Base-by-base conservation (phyloP, 2,888 invertebrate species). In the Lasioglossum pauxillum region DNA sequence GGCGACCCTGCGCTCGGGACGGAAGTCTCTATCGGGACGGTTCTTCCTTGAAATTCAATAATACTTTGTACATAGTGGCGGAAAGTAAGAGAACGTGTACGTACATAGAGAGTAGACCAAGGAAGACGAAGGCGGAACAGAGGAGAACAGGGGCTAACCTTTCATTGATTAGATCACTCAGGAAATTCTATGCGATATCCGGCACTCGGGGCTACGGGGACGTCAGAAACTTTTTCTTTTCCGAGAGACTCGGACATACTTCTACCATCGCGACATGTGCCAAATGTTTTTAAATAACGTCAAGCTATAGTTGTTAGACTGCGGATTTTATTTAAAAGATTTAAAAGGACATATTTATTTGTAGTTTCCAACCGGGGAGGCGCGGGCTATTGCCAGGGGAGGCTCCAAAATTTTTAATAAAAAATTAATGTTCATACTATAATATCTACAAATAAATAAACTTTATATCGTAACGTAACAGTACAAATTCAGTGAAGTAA, bases 121-220 rank as follows among this genome's bases (percentile, higher is more conserved):
- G 23, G 23, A 27, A 49, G 31, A 7, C 23, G 16, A 78, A 23
- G 53, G 27, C 5, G 23, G 5, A n/a, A 57, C n/a, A n/a, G 16
- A 72, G 53, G 44, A 49, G 10, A 69, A 53, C 64, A 64, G 75
- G 78, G 71, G 27, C 64, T 81, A 82, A 81, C 84, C 85, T 87
- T 88, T 83, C 90, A 79, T 85, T 89, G 91, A 90, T 90, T 89
- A 91, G 88, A 91, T 90, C 88, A 88, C 82, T 86, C 80, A 82
- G 72, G 84, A 90, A 90, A 90, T 90, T 90, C 89, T 80, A 38
- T 27, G 78, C 83, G 83, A 86, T 82, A 85, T 89, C 87, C 84
- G 84, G 44, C 78, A 80, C 64, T 81, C 64, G 83, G 35, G 67
- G 53, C 78, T 85, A 78, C 73, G 74, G 74, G 74, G 76, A 78